Evolutionary conservation across 2,888 invertebrate genomes (phyloP).

Genomic region (Thecocarcelia acutangulata): DNA sequence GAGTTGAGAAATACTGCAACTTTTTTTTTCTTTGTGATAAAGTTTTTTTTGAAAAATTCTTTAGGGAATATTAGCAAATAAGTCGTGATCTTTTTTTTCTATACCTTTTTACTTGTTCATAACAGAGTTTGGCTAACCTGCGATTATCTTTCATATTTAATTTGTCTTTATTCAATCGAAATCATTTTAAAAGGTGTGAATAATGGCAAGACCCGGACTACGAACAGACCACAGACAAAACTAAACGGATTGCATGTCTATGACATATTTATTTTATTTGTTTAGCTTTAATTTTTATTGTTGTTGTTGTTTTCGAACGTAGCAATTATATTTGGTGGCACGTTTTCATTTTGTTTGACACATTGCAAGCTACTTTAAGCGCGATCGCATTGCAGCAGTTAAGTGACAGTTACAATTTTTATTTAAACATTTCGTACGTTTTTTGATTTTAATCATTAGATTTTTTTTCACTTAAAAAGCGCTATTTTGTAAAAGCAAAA

Average conservation of each 20-base stretch:
- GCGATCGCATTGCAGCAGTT: slow-evolving; percentile 38
- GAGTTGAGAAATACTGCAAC: too few species aligned
- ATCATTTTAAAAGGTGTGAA: slow-evolving; percentile 53
- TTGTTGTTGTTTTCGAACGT: neutral
- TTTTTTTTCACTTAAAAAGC: neutral
- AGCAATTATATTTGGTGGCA: slow-evolving; percentile 31
- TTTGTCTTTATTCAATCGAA: slow-evolving; percentile 33
- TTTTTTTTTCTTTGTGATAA: too few species aligned
- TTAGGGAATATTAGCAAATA: too few species aligned
- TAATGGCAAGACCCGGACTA: slow-evolving; percentile 12
- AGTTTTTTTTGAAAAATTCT: too few species aligned
- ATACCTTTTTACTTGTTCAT: too few species aligned
- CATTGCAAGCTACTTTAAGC: slow-evolving; percentile 44
- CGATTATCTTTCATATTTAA: slow-evolving; percentile 40
- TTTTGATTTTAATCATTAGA: slow-evolving; percentile 47
- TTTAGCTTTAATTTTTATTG: neutral
- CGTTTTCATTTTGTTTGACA: slow-evolving; percentile 51
- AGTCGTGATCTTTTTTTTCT: too few species aligned
- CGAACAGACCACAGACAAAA: slow-evolving; percentile 16
- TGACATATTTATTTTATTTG: slow-evolving; percentile 39
- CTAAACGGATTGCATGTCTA: slow-evolving; percentile 37
- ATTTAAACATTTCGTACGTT: slow-evolving; percentile 52
- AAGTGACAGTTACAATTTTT: slow-evolving; percentile 44
- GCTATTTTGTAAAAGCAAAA: slow-evolving; percentile 7
- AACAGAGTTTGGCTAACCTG: neutral